Conservation (phyloP, 1,140 invertebrate genomes). For the Sycophaga agraensis region DNA sequence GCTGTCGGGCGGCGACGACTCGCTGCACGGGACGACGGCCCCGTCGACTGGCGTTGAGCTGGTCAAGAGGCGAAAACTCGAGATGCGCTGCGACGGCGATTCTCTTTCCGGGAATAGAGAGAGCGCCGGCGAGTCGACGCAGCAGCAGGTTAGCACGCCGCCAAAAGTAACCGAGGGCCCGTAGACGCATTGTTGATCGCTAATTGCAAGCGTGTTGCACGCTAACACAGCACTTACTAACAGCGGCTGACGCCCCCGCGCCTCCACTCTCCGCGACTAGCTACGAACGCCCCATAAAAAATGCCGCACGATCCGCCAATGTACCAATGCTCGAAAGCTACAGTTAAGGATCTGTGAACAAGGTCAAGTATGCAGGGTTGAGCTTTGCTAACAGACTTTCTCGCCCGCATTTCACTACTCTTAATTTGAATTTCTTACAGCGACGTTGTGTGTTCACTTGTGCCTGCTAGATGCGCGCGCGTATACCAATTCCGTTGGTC, state of each 20-base stretch:
- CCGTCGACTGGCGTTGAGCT: constrained; percentile 49
- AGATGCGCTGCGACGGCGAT: constrained; percentile 57
- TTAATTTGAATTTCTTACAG: too few relatives aligned
- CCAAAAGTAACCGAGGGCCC: constrained; percentile 40
- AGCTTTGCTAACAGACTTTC: neutral
- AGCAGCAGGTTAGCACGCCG: constrained; percentile 56
- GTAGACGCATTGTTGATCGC: constrained; percentile 44
- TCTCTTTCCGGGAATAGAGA: neutral
- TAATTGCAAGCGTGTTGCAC: constrained; percentile 12
- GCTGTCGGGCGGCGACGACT: constrained; percentile 21
- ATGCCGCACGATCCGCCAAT: too few relatives aligned
- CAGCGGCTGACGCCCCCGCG: constrained; percentile 9
- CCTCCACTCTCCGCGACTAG: neutral
- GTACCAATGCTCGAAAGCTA: too few relatives aligned
- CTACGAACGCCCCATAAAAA: neutral
- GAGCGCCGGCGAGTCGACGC: constrained; percentile 50
- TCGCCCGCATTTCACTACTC: too few relatives aligned
- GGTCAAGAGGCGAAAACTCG: constrained; percentile 50
- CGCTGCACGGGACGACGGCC: neutral
- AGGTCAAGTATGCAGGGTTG: constrained; percentile 28
- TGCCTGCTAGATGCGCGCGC: too few relatives aligned
- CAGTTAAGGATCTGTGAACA: neutral
- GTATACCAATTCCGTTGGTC: neutral
- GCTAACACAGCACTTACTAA: constrained; percentile 14
- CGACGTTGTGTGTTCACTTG: too few relatives aligned